Evolutionary conservation across 2,888 invertebrate genomes (phyloP), one percentile per base, ranked within the genome.

Genomic region (Rhabditoides inermis): DNA sequence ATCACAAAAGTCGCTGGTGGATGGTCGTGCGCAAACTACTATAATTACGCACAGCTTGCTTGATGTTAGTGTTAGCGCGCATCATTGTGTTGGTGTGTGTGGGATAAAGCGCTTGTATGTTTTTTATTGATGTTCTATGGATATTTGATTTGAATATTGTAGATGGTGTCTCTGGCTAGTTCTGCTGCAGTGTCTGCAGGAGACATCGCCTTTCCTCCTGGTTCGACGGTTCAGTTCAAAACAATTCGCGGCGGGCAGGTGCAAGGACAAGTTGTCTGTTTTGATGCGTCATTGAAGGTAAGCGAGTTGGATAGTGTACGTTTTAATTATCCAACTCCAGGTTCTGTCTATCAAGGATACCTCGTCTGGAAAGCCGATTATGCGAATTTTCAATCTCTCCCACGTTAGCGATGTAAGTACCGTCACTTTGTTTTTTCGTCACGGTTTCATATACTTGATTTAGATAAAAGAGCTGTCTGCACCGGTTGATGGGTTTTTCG

Each of bases 301-400:
- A 45, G 50, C 15, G 35, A 32, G 35, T 32, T 15, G 10, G 7
- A 7, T 12, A 32, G 10, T n/a, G n/a, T n/a, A n/a, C n/a, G n/a
- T n/a, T n/a, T n/a, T n/a, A n/a, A n/a, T n/a, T n/a, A 20, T 35
- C n/a, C 6, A 23, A 27, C 22, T 45, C 18, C 46, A 64, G 64
- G 51, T 57, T 37, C 49, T 65, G 10, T 56, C 56, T 7, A 44
- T 65, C 22, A 56, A 58, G 36, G 51, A 58, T 23, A 28, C 28
- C n/a, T 22, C 47, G n/a, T 40, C 28, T 4, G 50, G 32, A 39
- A 62, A 65, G 45, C 53, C 61, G 30, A 39, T 57, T 4, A 36
- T 61, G 28, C 48, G 60, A 18, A 44, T 64, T 12, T 61, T 64
- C 53, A 64, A 64, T 39, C 44, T 60, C 50, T 22, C 44, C 0